Evolutionary conservation across 2,797 vertebrate genomes (phyloP).

Genomic region (Anguilla obscura): DNA sequence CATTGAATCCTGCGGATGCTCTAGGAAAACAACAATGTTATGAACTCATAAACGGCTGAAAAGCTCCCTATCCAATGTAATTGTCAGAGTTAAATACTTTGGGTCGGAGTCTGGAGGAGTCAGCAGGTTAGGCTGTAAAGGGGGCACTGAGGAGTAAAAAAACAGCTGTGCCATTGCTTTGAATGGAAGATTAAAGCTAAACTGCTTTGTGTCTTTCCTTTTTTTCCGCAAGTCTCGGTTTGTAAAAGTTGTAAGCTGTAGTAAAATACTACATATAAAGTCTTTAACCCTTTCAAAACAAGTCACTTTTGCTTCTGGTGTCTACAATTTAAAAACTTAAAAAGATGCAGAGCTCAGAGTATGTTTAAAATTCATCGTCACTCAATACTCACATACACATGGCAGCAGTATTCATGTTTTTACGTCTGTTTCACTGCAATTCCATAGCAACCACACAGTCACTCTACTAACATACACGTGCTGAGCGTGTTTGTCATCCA

Average conservation of each 20-base stretch:
- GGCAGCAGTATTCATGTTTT: not conserved
- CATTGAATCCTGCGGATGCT: slow-evolving; percentile 45
- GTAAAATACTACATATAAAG: not conserved
- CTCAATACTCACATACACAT: not conserved
- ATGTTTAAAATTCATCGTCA: not conserved
- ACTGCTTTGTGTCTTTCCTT: slow-evolving; percentile 62
- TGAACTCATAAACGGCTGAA: slow-evolving; percentile 44
- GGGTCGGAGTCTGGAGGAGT: slow-evolving; percentile 46
- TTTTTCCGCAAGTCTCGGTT: not conserved
- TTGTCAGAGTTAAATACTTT: slow-evolving; percentile 49
- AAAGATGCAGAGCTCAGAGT: not conserved
- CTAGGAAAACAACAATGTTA: slow-evolving; percentile 58
- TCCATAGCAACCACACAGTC: slow-evolving; percentile 64
- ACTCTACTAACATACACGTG: slow-evolving; percentile 44
- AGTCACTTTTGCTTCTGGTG: not conserved
- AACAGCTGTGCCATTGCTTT: slow-evolving; percentile 66
- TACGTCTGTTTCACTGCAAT: slow-evolving; percentile 28
- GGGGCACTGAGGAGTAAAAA: slow-evolving; percentile 56
- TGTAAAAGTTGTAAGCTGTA: not conserved
- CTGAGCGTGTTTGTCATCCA: slow-evolving; percentile 64
- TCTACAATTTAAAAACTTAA: slow-evolving; percentile 20
- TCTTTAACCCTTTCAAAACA: not conserved
- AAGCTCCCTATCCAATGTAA: slow-evolving; percentile 32
- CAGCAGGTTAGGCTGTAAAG: slow-evolving; percentile 58
- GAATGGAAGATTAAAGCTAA: slow-evolving; percentile 66